Evolutionary conservation across 2,888 invertebrate species (phyloP).

Genomic region (Harmothoe impar): DNA sequence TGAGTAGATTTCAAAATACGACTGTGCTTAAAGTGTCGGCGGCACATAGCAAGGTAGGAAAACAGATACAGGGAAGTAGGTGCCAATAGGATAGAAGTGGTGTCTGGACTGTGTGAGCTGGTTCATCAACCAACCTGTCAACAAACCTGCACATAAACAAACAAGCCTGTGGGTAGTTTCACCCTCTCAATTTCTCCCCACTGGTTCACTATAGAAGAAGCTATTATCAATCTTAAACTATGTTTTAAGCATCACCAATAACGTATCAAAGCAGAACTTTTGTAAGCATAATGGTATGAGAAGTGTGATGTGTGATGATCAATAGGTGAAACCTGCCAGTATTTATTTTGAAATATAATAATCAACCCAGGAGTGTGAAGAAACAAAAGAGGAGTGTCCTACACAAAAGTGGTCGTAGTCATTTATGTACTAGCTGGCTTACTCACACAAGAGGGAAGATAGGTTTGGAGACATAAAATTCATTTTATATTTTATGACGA

Average conservation of each 20-base stretch:
- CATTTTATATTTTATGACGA: no score
- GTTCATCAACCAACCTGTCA: no score
- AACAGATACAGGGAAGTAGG: no score
- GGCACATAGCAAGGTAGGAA: no score
- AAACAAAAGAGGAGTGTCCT: background rate
- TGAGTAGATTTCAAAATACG: no score
- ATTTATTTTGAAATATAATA: background rate
- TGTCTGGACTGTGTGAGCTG: no score
- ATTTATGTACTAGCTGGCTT: no score
- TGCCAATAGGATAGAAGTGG: no score
- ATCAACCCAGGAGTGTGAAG: background rate
- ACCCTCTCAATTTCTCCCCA: slow-evolving; percentile 14
- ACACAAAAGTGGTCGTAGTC: no score
- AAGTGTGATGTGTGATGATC: background rate
- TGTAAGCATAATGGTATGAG: background rate
- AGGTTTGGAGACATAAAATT: no score
- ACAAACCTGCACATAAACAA: background rate
- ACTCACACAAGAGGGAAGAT: no score
- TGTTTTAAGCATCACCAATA: slow-evolving; percentile 27
- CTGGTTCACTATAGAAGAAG: slow-evolving; percentile 31
- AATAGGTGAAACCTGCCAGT: background rate
- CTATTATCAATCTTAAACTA: slow-evolving; percentile 39
- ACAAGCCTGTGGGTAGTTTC: background rate
- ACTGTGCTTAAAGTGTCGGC: no score
- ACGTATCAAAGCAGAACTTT: background rate